Evolutionary conservation across 2,113 vertebrate genomes (phyloP), one percentile per base, ranked within the genome.

Genomic region (Notothenia coriiceps): DNA sequence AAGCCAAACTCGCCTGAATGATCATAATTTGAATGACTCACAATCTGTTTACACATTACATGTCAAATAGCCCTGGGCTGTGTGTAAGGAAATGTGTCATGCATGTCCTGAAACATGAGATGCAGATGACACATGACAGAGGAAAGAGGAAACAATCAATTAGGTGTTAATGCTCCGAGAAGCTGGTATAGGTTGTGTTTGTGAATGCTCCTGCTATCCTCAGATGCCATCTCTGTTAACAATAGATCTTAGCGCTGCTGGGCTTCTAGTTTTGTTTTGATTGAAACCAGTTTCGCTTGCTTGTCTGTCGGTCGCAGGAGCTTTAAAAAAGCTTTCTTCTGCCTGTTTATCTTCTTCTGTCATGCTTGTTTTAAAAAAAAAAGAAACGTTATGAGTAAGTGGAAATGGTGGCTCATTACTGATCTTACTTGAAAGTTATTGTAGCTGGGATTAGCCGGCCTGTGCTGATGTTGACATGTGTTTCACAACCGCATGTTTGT

Each of bases 271-370:
- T 79, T 80, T 90, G 85, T 89, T 91, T 77, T 86, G 81, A 89
- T 87, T 90, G 75, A 82, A 90, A 90, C 77, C 83, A 80, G 86
- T 82, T 76, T 86, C 0, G 5, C 82, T 80, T 66, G 80, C 76
- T 76, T 76, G 76, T 76, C 80, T 57, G 57, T 88, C 69, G 81
- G 40, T 22, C 14, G 22, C 69, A 62, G 77, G 79, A 84, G 70
- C 33, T 29, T 56, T 51, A 71, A 70, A 49, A 70, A 49, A 61
- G 69, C 29, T 70, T 55, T 83, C 40, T 54, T 80, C 77, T 70
- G 75, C 33, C 56, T 79, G 59, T 77, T 62, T 40, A 13, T 80
- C 44, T 76, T 76, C 66, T 77, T 66, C 59, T 59, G 40, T 77
- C 59, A 43, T 49, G 22, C n/a, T 67, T 75, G 62, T 72, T 63